A percentile compares a stretch with the other conserved stretches of the same genome.
Conservation (phyloP, 2,113 vertebrate species). For the Lota lota region DNA sequence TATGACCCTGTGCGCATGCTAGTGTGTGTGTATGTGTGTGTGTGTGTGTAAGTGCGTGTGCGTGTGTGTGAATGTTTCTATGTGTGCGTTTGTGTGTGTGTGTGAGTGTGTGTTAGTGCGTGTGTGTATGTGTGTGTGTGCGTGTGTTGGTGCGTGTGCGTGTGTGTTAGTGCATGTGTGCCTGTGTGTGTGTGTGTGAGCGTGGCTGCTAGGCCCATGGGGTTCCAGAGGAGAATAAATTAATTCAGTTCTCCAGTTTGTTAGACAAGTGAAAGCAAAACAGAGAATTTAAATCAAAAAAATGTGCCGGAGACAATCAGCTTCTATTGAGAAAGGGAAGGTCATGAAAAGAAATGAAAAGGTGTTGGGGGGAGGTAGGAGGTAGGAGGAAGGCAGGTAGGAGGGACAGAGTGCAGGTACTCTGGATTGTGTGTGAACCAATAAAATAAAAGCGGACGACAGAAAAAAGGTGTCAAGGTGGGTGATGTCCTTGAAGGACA, state of each 20-base stretch:
- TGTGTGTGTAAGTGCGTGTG: too few relatives aligned
- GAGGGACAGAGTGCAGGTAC: not conserved
- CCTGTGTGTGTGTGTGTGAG: conserved; percentile 3
- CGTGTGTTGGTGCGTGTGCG: not conserved
- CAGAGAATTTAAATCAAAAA: conserved; percentile 23
- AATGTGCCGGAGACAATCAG: conserved; percentile 13
- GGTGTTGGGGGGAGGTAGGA: conserved; percentile 15
- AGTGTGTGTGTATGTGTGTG: too few relatives aligned
- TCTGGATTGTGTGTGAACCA: too few relatives aligned
- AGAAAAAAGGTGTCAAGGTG: conserved; percentile 12
- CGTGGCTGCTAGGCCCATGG: conserved; percentile 13
- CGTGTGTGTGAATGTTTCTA: too few relatives aligned
- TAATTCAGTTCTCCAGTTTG: conserved; percentile 42
- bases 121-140: not conserved
- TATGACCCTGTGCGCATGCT: not conserved
- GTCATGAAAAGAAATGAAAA: conserved; percentile 18
- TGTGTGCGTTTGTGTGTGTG: too few relatives aligned
- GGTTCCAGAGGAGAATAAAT: conserved; percentile 30
- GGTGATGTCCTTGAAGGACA: not conserved
- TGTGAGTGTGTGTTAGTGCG: too few relatives aligned
- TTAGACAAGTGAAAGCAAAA: conserved; percentile 45
- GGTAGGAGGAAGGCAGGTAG: conserved; percentile 15
- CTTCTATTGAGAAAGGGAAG: not conserved
- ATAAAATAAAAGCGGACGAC: not conserved
- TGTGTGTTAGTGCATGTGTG: conserved; percentile 5